Conservation (phyloP, 2,888 invertebrate genomes). For the Cordilura impudica region DNA sequence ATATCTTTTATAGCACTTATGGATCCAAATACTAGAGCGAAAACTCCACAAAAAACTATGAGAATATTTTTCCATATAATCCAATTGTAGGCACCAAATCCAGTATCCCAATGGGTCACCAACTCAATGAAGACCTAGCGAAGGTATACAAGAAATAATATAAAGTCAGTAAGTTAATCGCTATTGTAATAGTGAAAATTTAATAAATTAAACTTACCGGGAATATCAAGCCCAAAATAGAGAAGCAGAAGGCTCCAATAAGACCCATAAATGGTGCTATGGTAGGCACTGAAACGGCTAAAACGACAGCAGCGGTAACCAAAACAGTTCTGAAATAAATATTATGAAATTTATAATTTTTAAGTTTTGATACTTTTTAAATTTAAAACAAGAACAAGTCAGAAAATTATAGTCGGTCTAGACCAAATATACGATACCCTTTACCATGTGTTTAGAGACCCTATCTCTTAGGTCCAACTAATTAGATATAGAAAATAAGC, state of each 20-base stretch:
- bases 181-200: neutral
- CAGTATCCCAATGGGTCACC: constrained; percentile 90
- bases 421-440: too few relatives aligned
- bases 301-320: constrained; percentile 83
- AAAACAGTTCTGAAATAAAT: constrained; percentile 79
- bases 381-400: too few relatives aligned
- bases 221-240: constrained; percentile 91
- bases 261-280: constrained; percentile 94
- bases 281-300: constrained; percentile 92
- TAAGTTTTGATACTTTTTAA: too few relatives aligned
- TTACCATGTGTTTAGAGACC: too few relatives aligned
- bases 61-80: constrained; percentile 88
- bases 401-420: too few relatives aligned
- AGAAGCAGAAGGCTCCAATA: constrained; percentile 96
- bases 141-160: neutral
- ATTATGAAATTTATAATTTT: too few relatives aligned
- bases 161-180: neutral
- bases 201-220: constrained; percentile 80
- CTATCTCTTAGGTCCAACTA: too few relatives aligned
- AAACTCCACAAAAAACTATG: constrained; percentile 86
- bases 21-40: constrained; percentile 91
- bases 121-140: constrained; percentile 85
- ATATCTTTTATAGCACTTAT: constrained; percentile 83
- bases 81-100: constrained; percentile 86
- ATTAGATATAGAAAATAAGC: too few relatives aligned